phyloP scores from a whole-genome alignment of 2,888 invertebrate species.

The Silvanus unidentatus region DNA sequence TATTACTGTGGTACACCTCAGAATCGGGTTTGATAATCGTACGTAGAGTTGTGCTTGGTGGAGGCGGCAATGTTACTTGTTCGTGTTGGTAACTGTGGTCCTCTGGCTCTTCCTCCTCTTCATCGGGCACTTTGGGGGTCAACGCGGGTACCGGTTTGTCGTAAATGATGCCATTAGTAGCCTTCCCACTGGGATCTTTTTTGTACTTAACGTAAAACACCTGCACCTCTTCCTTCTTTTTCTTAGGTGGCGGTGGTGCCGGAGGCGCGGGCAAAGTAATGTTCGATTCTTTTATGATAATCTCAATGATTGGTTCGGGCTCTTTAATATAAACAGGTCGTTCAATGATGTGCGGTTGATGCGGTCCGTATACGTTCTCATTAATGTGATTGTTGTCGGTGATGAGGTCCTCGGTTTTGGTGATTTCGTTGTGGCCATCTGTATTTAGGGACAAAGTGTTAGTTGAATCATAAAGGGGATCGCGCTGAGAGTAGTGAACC shows the following conservation, averaged over 20 bases:
- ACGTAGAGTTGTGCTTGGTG: slow-evolving; percentile 71
- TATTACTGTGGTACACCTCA: slow-evolving; percentile 73
- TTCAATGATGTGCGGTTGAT: slow-evolving; percentile 37
- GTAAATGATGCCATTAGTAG: slow-evolving; percentile 67
- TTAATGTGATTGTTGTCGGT: slow-evolving; percentile 47
- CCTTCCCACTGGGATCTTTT: slow-evolving; percentile 68
- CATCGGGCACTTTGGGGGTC: slow-evolving; percentile 58
- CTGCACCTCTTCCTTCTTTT: slow-evolving; percentile 78
- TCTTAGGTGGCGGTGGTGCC: slow-evolving; percentile 50
- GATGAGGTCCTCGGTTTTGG: slow-evolving; percentile 45
- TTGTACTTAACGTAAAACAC: slow-evolving; percentile 89
- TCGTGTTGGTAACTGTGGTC: slow-evolving; percentile 41
- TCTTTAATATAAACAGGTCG: slow-evolving; percentile 56
- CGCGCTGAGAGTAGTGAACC: slow-evolving; percentile 72
- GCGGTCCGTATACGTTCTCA: slow-evolving; percentile 47
- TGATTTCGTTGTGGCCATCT: slow-evolving; percentile 48
- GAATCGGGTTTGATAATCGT: slow-evolving; percentile 84
- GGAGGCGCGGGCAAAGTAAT: slow-evolving; percentile 67
- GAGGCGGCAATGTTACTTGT: slow-evolving; percentile 45
- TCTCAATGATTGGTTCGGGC: slow-evolving; percentile 86
- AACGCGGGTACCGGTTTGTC: slow-evolving; percentile 76
- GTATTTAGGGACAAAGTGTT: slow-evolving; percentile 39
- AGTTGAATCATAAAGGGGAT: slow-evolving; percentile 63
- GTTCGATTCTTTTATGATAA: slow-evolving; percentile 86
- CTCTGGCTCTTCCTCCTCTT: slow-evolving; percentile 51